These are phyloP conservation scores for Lytechinus variegatus DNA, from an alignment of 35 echinoderm and acorn worm genomes.

Conservation along the genomic window DNA sequence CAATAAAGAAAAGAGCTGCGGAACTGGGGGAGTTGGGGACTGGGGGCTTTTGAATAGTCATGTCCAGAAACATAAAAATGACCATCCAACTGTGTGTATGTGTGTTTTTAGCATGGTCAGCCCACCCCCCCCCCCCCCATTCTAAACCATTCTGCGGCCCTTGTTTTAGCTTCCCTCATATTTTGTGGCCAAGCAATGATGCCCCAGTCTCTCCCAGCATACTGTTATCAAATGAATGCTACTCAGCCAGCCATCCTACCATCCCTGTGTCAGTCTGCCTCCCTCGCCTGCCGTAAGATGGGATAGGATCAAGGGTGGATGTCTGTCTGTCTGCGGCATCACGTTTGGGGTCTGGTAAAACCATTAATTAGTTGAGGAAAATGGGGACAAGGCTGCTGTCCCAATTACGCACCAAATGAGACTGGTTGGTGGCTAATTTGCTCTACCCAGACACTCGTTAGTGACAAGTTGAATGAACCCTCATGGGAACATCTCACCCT, in stretches of 20 bases:
- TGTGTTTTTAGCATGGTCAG: too few species aligned
- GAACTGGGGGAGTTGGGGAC: too few species aligned
- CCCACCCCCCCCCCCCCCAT: too few species aligned
- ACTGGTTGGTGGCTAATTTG: constrained; percentile 31
- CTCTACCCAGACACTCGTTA: constrained; percentile 41
- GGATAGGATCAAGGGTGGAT: neutral
- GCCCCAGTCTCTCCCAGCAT: neutral
- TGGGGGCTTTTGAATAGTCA: too few species aligned
- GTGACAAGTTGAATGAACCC: constrained; percentile 32
- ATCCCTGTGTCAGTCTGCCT: neutral
- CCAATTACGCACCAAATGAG: constrained; percentile 44
- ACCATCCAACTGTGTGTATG: too few species aligned
- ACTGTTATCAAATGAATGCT: neutral
- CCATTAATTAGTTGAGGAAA: constrained; percentile 36
- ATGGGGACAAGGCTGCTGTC: constrained; percentile 43
- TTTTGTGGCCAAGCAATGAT: neutral
- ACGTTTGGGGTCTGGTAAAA: constrained; percentile 28
- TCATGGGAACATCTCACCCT: neutral
- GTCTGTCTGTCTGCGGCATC: neutral
- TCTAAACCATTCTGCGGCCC: too few species aligned
- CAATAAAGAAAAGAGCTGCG: neutral
- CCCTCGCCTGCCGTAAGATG: neutral
- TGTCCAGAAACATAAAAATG: too few species aligned
- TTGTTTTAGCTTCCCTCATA: neutral
- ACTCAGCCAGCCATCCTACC: neutral